Base-by-base conservation (phyloP, 2,797 vertebrate genomes). In the Alosa sapidissima region DNA sequence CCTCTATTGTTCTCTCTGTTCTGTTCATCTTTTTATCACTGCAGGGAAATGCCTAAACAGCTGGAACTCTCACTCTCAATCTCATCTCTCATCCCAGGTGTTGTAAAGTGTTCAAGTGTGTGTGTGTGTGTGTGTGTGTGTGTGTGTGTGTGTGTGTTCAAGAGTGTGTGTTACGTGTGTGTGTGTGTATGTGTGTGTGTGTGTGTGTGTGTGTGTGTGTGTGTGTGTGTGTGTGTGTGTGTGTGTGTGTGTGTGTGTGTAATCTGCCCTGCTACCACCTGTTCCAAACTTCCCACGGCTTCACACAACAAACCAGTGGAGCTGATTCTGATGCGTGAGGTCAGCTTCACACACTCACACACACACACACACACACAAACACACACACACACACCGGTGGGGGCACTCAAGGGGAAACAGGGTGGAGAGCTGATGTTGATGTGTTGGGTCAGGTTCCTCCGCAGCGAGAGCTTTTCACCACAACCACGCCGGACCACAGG, bases 21-120 rank as follows among this genome's bases (percentile, higher is more conserved):
- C 84, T 28, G 62, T 88, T 81, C 48, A n/a, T 85, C 41, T 36
- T 45, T 75, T 41, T 41, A 75, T 14, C 33, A 75, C 68, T 75
- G 68, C 24, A 33, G 14, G 68, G 68, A 19, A 75, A 75, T 21
- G 55, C 55, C 55, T 16, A 21, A 58, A 75, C 28, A 14, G 24
- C 24, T n/a, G 10, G 10, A 65, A 65, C 28, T 3, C 28, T 65
- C 62, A 65, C 10, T 33, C 2, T 65, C 62, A 65, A 65, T 65
- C 62, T 33, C 68, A 75, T 75, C 11, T 33, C 13, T n/a, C 6
- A 3, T 55, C 2, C 2, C 54, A 58, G 55, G 19, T 58, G 55
- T n/a, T 75, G 33, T 83, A 14, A 72, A 21, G 52, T 84, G 84
- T 33, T 72, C 86, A 62, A 84, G 45, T 52, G 84, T 65, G 55